phyloP scores from a whole-genome alignment of 2,888 invertebrate species.

The Drosophila fulvimacula region DNA sequence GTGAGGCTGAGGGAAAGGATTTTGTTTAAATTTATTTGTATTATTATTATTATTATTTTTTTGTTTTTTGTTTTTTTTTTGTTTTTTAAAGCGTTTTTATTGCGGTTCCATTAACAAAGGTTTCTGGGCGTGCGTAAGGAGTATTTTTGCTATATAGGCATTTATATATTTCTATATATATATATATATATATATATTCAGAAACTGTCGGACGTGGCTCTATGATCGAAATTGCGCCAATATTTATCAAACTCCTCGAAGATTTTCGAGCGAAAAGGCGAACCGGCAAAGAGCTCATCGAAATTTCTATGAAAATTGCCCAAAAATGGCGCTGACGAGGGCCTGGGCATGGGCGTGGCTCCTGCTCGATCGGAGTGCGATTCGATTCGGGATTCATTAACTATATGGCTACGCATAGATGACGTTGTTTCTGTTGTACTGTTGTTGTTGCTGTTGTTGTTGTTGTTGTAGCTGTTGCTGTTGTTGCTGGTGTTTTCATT shows the following conservation, averaged over 20 bases:
- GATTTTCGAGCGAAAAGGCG: slow-evolving; percentile 78
- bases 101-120: slow-evolving; percentile 61
- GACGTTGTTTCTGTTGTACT: slow-evolving; percentile 29
- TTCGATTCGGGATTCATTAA: slow-evolving; percentile 36
- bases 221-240: slow-evolving; percentile 79
- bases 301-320: slow-evolving; percentile 66
- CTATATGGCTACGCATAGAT: slow-evolving; percentile 43
- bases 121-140: slow-evolving; percentile 30
- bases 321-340: slow-evolving; percentile 49
- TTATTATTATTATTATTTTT: slow-evolving; percentile 1
- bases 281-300: slow-evolving; percentile 78
- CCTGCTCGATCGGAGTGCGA: slow-evolving; percentile 25
- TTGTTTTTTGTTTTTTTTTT: not conserved
- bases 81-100: slow-evolving; percentile 46
- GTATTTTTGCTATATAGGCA: not conserved
- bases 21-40: slow-evolving; percentile 6
- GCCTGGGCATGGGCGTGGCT: slow-evolving; percentile 20
- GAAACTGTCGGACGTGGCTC: slow-evolving; percentile 49
- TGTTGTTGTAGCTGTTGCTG: slow-evolving; percentile 9
- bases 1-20: slow-evolving; percentile 11
- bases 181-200: slow-evolving; percentile 15
- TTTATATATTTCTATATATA: no score
- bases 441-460: slow-evolving; percentile 26
- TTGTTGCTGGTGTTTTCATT: slow-evolving; percentile 19
- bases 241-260: slow-evolving; percentile 81